Percentiles rank a stretch among this genome's conserved stretches.
These are phyloP conservation scores for Isichthys henryi DNA, from an alignment of 2,113 vertebrate species.

Conservation along the genomic window DNA sequence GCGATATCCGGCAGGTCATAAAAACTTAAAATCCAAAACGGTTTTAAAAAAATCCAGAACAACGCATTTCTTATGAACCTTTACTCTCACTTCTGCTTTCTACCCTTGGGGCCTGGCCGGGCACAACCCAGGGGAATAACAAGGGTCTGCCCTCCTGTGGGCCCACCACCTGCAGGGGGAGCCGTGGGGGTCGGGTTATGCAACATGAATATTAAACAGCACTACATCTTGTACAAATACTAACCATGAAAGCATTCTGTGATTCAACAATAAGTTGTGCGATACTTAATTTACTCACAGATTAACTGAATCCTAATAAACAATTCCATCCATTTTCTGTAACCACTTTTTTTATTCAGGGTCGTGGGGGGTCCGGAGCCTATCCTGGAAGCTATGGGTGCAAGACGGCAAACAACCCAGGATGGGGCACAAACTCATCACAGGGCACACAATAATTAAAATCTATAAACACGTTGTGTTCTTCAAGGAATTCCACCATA, in stretches of 20 bases:
- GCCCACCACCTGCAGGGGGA: no score
- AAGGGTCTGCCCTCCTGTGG: no score
- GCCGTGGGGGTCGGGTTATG: not conserved
- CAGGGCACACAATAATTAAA: not conserved
- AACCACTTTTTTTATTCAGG: not conserved
- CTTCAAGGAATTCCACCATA: not conserved
- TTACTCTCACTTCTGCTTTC: no score
- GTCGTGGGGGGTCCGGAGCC: not conserved
- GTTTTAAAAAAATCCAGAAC: no score
- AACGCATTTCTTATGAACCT: no score
- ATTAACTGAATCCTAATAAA: not conserved
- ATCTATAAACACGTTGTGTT: not conserved
- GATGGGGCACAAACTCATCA: not conserved
- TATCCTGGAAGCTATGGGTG: not conserved
- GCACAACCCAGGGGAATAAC: no score
- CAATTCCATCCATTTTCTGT: not conserved
- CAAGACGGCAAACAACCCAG: not conserved
- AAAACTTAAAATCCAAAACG: no score
- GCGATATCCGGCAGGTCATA: no score
- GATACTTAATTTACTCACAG: not conserved
- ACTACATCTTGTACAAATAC: not conserved
- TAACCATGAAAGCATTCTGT: not conserved
- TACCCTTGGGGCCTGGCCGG: no score
- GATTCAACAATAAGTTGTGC: not conserved
- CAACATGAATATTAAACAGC: not conserved